Evolutionary conservation across 2,113 vertebrate genomes (phyloP).

Genomic region (Oplegnathus fasciatus): DNA sequence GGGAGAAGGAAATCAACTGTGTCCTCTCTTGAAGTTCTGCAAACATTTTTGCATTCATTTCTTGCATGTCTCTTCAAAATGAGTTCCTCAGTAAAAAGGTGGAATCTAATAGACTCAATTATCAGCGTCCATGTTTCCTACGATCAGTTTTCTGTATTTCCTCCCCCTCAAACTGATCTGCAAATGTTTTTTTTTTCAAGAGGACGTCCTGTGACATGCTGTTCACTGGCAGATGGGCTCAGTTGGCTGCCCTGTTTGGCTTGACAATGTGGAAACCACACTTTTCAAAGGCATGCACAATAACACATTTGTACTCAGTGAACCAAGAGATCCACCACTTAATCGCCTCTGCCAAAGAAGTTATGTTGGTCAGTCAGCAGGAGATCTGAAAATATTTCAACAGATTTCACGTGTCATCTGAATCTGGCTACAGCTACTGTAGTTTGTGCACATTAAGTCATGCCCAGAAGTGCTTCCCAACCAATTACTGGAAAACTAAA

Average conservation of each 20-base stretch:
- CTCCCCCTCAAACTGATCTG: not conserved
- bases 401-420: not conserved
- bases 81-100: not conserved
- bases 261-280: not conserved
- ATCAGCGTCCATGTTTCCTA: not conserved
- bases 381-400: not conserved
- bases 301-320: conserved; percentile 16
- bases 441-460: not conserved
- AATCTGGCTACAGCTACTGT: not conserved
- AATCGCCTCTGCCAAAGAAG: too few relatives aligned
- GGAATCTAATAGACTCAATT: fast-evolving
- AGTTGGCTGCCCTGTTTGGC: not conserved
- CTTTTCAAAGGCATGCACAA: not conserved
- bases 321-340: not conserved
- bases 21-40: not conserved
- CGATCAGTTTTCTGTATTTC: not conserved
- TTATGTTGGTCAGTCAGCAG: not conserved
- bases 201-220: conserved; percentile 10
- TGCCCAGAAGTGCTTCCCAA: not conserved
- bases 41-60: not conserved
- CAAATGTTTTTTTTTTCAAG: not conserved
- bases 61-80: not conserved
- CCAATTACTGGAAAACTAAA: too few relatives aligned
- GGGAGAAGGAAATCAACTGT: not conserved
- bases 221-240: conserved; percentile 28